Evolutionary conservation across 2,888 invertebrate species (phyloP), one percentile per base, ranked within the genome.

Genomic region (Leptopterna dolabrata): DNA sequence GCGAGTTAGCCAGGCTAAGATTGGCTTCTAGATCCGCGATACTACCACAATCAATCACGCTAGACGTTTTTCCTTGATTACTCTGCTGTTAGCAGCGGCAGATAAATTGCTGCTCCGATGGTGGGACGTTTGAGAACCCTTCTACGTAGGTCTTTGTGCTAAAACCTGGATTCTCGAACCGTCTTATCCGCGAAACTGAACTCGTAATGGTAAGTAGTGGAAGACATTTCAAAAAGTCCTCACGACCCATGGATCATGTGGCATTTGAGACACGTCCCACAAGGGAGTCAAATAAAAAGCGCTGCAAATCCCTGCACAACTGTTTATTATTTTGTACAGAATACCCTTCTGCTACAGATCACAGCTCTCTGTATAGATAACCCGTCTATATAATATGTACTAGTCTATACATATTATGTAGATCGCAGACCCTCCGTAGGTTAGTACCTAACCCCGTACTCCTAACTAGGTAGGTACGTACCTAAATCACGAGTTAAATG

Each of bases 1-100:
- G 63, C 41, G 45, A 41, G 41, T 45, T 27, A 45, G 78, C 78
- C 78, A 45, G 45, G 45, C 78, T 16, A 78, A 43, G 85, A 85
- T 85, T 76, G 71, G 43, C 27, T 43, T 63, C 36, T 71, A 85
- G 85, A 85, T 73, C 73, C 47, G 27, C 47, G 71, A 85, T 85
- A 76, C 73, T 29, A 43, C 73, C 29, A 85, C 85, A 73, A 85
- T 85, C 85, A 85, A 85, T 85, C 85, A 85, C 51, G 55, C 29
- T 71, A 36, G 85, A 73, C 85, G 85, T 85, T 29, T 85, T 76
- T 70, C 85, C 85, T 85, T 85, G 85, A 85, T 85, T 85, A 76
- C 85, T 45, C 24, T 43, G 73, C 85, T 73, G 73, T 85, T 85
- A 85, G 85, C 45, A 73, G 45, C 71, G 45, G 73, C 30, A 73